phyloP scores from a whole-genome alignment of 1,140 invertebrate genomes.

The Oncopeltus fasciatus region DNA sequence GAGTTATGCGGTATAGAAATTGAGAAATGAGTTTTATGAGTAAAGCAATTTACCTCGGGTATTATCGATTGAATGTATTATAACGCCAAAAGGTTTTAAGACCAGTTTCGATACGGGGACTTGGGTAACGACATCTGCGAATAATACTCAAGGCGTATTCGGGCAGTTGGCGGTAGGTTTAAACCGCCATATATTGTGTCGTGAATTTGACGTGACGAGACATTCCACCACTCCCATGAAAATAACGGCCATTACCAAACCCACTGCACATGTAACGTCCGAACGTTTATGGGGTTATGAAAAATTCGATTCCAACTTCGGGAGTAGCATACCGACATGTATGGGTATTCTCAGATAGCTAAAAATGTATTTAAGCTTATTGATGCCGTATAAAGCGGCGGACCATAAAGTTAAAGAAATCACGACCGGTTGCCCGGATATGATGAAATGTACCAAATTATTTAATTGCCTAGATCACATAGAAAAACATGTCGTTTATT shows the following conservation, averaged over 20 bases:
- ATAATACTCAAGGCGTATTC: slow-evolving; percentile 9
- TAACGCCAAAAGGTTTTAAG: slow-evolving; percentile 1
- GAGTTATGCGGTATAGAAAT: not conserved
- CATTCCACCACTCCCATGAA: not conserved
- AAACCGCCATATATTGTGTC: not conserved
- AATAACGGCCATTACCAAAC: not conserved
- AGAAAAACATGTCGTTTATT: not conserved
- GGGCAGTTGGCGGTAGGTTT: not conserved
- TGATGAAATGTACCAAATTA: slow-evolving; percentile 2
- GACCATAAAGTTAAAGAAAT: not conserved
- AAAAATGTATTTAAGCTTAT: not conserved
- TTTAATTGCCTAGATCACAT: slow-evolving; percentile 4
- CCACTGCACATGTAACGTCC: not conserved
- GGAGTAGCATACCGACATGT: not conserved
- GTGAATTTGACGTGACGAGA: not conserved
- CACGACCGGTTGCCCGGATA: not conserved
- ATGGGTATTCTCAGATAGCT: not conserved
- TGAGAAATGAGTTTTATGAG: no score
- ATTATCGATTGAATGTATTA: no score
- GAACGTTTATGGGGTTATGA: not conserved
- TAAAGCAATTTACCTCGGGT: not conserved
- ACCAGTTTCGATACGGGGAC: not conserved
- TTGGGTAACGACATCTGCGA: not conserved
- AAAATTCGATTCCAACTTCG: not conserved
- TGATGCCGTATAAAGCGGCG: not conserved